These are phyloP conservation scores for Lipotes vexillifer DNA, from an alignment of 2,113 vertebrate species.

Conservation along the genomic window DNA sequence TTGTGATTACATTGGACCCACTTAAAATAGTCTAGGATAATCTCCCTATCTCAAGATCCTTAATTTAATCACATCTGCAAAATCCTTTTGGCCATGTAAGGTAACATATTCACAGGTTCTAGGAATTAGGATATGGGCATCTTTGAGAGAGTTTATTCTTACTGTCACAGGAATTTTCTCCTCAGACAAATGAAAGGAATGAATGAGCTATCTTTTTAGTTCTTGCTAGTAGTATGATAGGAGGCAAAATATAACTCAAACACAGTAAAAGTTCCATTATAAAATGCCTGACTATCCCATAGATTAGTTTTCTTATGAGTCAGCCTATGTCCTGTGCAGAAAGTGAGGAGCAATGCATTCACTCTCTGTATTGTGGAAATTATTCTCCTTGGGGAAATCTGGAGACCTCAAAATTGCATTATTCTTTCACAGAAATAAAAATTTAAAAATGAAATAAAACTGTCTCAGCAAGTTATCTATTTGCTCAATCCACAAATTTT, in stretches of 20 bases:
- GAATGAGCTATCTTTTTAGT: neutral
- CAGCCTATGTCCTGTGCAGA: neutral
- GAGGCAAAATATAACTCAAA: neutral
- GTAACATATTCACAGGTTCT: neutral
- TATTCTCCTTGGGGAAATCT: neutral
- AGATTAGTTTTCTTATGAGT: neutral
- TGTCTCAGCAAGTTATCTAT: neutral
- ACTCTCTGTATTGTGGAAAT: neutral
- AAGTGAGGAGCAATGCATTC: neutral
- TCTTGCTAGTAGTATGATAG: neutral
- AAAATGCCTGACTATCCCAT: neutral
- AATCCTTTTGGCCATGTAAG: too few species aligned
- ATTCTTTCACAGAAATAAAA: neutral
- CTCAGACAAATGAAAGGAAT: neutral
- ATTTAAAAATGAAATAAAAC: neutral
- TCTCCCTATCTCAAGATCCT: neutral
- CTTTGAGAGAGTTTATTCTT: neutral
- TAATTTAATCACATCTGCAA: too few species aligned
- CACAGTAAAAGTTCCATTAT: neutral
- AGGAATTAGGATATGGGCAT: neutral
- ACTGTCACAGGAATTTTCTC: neutral
- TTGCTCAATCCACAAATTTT: neutral
- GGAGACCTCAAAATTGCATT: neutral
- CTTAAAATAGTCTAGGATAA: neutral
- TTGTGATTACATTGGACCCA: neutral